Conservation (phyloP, 2,113 vertebrate species). For the Solea solea region DNA sequence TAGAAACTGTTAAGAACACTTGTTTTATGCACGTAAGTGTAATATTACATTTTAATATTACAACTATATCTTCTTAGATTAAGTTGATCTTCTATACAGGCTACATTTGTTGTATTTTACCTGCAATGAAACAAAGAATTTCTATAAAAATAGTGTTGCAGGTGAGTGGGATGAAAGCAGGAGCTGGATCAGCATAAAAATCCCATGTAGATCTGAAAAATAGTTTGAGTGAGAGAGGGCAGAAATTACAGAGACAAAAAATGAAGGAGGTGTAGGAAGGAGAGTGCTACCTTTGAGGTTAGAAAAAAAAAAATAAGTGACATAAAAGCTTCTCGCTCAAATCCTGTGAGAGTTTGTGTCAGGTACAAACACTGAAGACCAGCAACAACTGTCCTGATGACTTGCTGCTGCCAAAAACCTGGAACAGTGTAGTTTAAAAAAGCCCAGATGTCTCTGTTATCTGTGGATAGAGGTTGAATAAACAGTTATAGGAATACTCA, state of each 20-base stretch:
- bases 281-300: neutral
- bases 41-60: no score
- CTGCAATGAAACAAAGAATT: neutral
- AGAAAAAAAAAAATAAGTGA: constrained; percentile 38
- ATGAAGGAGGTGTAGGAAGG: constrained; percentile 11
- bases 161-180: constrained; percentile 28
- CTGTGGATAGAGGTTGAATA: constrained; percentile 8
- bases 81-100: constrained; percentile 3
- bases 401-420: constrained; percentile 31
- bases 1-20: no score
- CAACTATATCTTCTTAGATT: neutral
- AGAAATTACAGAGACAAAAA: constrained; percentile 10
- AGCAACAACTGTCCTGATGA: constrained; percentile 20
- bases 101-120: constrained; percentile 12
- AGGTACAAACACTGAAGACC: constrained; percentile 20
- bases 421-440: neutral
- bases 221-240: neutral
- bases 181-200: constrained; percentile 1
- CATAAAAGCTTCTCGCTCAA: constrained; percentile 21
- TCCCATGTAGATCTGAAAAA: constrained; percentile 13
- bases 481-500: constrained; percentile 4
- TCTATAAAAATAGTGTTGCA: constrained; percentile 14
- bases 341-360: constrained; percentile 31
- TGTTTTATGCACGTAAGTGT: no score
- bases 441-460: constrained; percentile 11